These are phyloP conservation scores for Yponomeuta evonymella DNA, from an alignment of 2,888 invertebrate species.

Conservation along the genomic window DNA sequence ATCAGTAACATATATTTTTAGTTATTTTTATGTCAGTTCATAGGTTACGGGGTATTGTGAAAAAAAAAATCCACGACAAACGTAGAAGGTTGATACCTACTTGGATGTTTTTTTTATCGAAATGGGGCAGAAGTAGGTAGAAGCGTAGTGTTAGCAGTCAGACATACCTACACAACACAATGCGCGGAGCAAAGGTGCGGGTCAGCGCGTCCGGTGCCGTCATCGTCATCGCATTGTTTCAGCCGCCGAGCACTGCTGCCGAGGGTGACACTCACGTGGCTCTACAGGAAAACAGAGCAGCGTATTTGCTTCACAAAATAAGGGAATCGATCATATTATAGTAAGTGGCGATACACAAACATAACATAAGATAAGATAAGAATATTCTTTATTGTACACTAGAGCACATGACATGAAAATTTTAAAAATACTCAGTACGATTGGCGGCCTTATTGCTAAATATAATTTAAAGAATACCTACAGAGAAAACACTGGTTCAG, in stretches of 20 bases:
- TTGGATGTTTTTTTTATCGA: neutral
- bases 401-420: too few species aligned
- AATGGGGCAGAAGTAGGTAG: neutral
- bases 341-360: too few species aligned
- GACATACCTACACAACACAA: neutral
- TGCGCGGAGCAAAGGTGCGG: slow-evolving; percentile 9
- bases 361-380: too few species aligned
- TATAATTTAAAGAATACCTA: too few species aligned
- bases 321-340: too few species aligned
- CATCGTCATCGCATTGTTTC: slow-evolving; percentile 7
- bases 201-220: slow-evolving; percentile 14
- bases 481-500: too few species aligned
- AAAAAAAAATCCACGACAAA: neutral
- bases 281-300: neutral
- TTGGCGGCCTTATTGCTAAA: too few species aligned
- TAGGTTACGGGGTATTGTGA: too few species aligned
- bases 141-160: neutral
- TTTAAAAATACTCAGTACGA: too few species aligned
- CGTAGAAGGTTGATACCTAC: neutral
- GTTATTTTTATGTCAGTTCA: too few species aligned
- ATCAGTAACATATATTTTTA: too few species aligned
- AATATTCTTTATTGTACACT: too few species aligned
- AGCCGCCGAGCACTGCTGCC: neutral
- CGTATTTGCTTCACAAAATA: neutral
- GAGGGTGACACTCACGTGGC: neutral